These are phyloP conservation scores for Sterrhoptilus dennistouni DNA, from an alignment of 2,113 vertebrate species.

Conservation along the genomic window DNA sequence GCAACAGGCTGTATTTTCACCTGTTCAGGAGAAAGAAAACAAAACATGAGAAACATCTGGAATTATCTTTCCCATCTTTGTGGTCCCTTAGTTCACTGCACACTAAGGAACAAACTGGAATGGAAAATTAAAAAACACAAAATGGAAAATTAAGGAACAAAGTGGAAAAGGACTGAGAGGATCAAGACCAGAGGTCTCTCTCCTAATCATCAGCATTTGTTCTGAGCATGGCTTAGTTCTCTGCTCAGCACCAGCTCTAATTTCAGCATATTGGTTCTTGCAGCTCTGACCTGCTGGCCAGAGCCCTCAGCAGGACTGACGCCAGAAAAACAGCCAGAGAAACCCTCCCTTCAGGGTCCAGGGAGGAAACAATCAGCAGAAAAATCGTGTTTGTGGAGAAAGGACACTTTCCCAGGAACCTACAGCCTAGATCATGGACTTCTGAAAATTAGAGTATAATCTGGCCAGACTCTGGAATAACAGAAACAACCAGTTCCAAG, in stretches of 20 bases:
- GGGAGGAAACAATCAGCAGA: not conserved
- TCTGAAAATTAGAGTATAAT: not conserved
- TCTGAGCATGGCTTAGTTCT: not conserved
- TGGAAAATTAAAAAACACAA: not conserved
- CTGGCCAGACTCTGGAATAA: not conserved
- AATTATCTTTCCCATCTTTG: not conserved
- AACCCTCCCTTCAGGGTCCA: not conserved
- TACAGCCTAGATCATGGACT: not conserved
- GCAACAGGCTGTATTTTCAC: slow-evolving; percentile 98
- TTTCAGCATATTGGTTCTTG: not conserved
- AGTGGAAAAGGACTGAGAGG: not conserved
- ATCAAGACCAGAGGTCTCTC: not conserved
- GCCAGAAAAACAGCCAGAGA: not conserved
- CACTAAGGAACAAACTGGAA: not conserved
- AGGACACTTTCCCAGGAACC: not conserved
- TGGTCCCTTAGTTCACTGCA: not conserved
- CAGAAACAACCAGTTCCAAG: not conserved
- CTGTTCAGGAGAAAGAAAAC: slow-evolving; percentile 69
- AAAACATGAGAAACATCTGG: not conserved
- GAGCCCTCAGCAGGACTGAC: not conserved
- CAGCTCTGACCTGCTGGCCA: not conserved
- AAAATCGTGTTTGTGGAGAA: not conserved
- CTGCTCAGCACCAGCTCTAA: not conserved
- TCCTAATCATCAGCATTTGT: not conserved
- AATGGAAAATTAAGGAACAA: not conserved